Evolutionary conservation across 2,113 vertebrate genomes (phyloP).

Genomic region (Eurystomus gularis): DNA sequence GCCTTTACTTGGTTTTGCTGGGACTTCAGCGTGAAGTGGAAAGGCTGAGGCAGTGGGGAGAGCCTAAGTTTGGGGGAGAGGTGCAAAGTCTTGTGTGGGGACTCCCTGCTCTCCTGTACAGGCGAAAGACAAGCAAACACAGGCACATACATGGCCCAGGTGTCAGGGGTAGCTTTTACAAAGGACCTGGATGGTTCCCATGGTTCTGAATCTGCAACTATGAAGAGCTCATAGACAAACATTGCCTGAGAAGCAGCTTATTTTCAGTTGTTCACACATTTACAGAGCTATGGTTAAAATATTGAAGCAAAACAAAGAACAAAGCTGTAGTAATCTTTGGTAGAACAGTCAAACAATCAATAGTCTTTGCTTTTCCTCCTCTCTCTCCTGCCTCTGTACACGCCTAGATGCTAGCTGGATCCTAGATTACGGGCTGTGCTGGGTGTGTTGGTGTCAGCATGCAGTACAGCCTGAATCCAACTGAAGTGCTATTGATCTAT

Average conservation of each 20-base stretch:
- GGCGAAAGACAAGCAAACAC: neutral
- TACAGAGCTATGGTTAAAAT: neutral
- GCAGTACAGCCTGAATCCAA: conserved; percentile 28
- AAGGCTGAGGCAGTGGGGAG: neutral
- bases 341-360: neutral
- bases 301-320: neutral
- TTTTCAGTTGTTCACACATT: neutral
- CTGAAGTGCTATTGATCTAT: conserved; percentile 48
- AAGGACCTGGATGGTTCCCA: neutral
- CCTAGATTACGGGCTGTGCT: neutral
- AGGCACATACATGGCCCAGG: too few relatives aligned
- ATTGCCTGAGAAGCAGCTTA: neutral
- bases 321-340: neutral
- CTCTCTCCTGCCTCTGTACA: neutral
- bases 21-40: neutral
- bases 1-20: neutral
- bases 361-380: neutral
- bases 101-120: fast-evolving
- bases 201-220: neutral
- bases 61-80: neutral
- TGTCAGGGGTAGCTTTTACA: fast-evolving
- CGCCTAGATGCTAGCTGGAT: neutral
- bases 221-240: neutral
- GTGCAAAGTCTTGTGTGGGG: neutral
- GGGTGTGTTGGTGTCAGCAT: neutral